These are phyloP conservation scores for Coluber constrictor DNA, from an alignment of 2,797 vertebrate genomes.

Conservation along the genomic window DNA sequence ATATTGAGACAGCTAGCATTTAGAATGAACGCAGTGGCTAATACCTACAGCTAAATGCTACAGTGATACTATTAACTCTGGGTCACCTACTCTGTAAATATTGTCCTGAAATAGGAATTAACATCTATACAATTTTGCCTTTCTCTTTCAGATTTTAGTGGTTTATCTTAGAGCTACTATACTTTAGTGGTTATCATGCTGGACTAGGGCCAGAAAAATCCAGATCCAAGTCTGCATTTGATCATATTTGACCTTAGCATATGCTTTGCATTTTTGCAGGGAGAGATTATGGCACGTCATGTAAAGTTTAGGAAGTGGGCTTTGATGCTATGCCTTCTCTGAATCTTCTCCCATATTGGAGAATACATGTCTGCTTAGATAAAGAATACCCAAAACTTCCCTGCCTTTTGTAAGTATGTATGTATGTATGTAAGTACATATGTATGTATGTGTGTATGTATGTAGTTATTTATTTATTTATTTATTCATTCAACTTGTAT, in stretches of 20 bases:
- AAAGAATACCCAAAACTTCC: background rate
- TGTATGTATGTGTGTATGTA: too few species aligned
- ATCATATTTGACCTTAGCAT: background rate
- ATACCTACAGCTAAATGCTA: slow-evolving; percentile 48
- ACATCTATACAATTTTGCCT: background rate
- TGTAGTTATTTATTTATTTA: too few species aligned
- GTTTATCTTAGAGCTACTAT: background rate
- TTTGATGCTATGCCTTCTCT: background rate
- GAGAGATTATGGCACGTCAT: background rate
- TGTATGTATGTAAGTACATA: too few species aligned
- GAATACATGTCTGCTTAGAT: background rate
- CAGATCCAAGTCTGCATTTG: background rate
- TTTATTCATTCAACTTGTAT: too few species aligned
- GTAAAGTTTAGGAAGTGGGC: background rate
- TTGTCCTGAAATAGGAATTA: background rate
- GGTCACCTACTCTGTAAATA: slow-evolving; percentile 53
- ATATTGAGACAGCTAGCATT: slow-evolving; percentile 45
- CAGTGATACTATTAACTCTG: slow-evolving; percentile 52
- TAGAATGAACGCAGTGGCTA: slow-evolving; percentile 37
- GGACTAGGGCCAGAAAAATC: background rate
- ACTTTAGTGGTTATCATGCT: background rate
- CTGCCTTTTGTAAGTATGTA: background rate
- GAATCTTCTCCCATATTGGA: background rate
- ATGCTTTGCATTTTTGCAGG: background rate
- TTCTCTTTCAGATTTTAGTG: background rate